Conservation (phyloP, 2,113 vertebrate species). For the Lasiurus cinereus region DNA sequence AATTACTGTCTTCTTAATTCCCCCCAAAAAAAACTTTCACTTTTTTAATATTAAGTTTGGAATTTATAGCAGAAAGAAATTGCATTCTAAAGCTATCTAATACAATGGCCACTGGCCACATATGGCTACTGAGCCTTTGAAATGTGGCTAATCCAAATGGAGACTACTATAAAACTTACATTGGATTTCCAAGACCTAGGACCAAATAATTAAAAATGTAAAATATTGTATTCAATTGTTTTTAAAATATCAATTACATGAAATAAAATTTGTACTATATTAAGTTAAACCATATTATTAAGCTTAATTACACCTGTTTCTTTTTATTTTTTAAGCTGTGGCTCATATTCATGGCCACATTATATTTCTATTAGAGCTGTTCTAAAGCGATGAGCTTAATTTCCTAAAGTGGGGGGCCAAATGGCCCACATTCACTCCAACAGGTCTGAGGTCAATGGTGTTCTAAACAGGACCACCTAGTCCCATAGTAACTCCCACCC, state of each 20-base stretch:
- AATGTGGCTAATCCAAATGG: neutral
- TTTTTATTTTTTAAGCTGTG: neutral
- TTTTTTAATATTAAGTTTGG: neutral
- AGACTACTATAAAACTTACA: neutral
- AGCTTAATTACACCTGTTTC: neutral
- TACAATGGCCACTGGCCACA: neutral
- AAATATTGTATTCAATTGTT: neutral
- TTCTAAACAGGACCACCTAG: neutral
- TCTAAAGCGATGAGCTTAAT: neutral
- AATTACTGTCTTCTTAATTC: neutral
- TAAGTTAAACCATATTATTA: constrained; percentile 20
- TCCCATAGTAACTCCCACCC: neutral
- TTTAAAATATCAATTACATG: neutral
- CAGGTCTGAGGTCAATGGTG: neutral
- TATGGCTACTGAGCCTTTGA: neutral
- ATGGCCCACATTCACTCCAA: neutral
- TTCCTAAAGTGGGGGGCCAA: neutral
- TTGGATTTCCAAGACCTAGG: neutral
- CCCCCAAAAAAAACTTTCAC: neutral
- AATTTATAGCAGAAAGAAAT: neutral
- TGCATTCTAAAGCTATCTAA: neutral
- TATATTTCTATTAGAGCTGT: neutral
- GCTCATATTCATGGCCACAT: neutral
- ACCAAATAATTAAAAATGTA: neutral
- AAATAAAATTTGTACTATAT: neutral